phyloP scores from a whole-genome alignment of 2,113 vertebrate species.

The Hoplias malabaricus region DNA sequence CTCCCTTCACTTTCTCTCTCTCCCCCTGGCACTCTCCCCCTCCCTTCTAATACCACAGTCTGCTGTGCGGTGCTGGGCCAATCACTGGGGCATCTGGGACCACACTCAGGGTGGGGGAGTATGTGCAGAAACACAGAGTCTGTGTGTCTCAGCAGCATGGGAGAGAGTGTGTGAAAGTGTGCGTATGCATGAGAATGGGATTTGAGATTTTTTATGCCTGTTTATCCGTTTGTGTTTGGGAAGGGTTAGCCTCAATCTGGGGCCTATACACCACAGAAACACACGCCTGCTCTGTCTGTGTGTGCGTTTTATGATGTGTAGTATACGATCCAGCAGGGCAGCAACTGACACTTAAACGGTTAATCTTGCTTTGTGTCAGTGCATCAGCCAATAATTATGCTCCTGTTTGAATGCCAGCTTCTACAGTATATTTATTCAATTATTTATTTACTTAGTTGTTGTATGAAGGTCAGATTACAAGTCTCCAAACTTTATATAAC shows the following conservation, averaged over 20 bases:
- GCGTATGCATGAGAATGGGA: not conserved
- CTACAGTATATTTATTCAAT: not conserved
- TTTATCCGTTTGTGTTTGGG: slow-evolving; percentile 49
- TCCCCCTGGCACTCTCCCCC: slow-evolving; percentile 47
- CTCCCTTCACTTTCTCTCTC: slow-evolving; percentile 30
- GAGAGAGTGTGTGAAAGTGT: slow-evolving; percentile 52
- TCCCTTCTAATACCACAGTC: slow-evolving; percentile 63
- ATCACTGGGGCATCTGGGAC: slow-evolving; percentile 78
- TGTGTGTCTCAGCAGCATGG: slow-evolving; percentile 22
- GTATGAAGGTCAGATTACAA: no score
- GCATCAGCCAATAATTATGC: no score
- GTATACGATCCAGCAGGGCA: no score
- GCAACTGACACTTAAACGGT: no score
- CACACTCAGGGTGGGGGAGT: slow-evolving; percentile 38
- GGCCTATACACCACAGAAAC: slow-evolving; percentile 15
- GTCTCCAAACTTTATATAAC: no score
- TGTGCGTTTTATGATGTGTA: no score
- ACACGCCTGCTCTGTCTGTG: slow-evolving; percentile 46
- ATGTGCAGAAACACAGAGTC: slow-evolving; percentile 41
- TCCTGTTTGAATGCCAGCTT: no score
- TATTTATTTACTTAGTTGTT: no score
- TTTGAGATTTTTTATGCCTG: slow-evolving; percentile 41
- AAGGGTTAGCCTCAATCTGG: slow-evolving; percentile 60
- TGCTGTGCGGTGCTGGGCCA: slow-evolving; percentile 80
- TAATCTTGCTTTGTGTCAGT: no score